Percentiles rank a stretch among this genome's conserved stretches.
Evolutionary conservation across 2,113 vertebrate genomes (phyloP).

Genomic region (Odobenus rosmarus): DNA sequence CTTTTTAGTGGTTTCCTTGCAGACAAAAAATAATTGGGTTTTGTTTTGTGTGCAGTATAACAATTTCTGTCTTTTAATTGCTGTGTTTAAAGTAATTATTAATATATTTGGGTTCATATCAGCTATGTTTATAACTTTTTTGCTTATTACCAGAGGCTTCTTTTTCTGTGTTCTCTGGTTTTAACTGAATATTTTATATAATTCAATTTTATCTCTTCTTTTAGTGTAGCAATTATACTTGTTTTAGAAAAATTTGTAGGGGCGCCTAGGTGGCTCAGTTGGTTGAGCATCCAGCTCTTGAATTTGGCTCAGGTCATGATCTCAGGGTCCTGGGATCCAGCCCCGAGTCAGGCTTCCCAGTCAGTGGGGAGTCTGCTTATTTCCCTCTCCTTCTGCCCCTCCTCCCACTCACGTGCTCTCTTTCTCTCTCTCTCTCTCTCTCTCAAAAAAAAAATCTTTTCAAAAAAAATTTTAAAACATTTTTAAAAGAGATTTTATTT

Average conservation of each 20-base stretch:
- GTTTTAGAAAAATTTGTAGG: not conserved
- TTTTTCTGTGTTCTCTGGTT: not conserved
- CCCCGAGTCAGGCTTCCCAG: not conserved
- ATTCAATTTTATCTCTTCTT: not conserved
- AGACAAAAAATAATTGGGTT: not conserved
- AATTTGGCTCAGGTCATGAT: not conserved
- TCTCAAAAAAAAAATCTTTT: too few species aligned
- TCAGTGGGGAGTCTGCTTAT: not conserved
- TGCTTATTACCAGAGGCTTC: not conserved
- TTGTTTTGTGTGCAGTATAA: not conserved
- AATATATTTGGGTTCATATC: not conserved
- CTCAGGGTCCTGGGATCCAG: not conserved
- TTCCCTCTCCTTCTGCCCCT: not conserved
- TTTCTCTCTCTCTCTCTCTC: not conserved
- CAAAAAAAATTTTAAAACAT: too few species aligned
- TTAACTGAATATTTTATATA: slow-evolving; percentile 32
- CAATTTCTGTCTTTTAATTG: not conserved
- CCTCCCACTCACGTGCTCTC: not conserved
- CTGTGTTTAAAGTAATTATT: not conserved
- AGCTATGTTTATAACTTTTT: not conserved
- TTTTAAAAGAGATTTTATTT: too few species aligned
- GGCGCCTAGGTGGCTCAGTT: not conserved
- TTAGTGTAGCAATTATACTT: not conserved
- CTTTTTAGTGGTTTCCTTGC: not conserved
- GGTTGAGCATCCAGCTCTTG: not conserved